Conservation (phyloP, 2,888 invertebrate genomes). For the Emesis furor region DNA sequence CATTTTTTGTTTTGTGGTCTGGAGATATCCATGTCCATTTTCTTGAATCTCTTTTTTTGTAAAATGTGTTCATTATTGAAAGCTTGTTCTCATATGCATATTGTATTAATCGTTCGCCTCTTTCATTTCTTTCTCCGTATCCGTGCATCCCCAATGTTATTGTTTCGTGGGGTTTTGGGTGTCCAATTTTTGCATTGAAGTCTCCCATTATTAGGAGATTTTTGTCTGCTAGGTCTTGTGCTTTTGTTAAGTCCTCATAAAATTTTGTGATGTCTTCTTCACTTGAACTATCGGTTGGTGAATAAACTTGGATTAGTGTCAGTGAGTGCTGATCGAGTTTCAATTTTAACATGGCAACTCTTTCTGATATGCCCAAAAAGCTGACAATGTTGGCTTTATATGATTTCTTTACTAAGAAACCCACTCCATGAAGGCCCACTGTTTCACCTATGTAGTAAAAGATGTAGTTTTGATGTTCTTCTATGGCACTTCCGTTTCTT, state of each 20-base stretch:
- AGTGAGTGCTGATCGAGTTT: not conserved
- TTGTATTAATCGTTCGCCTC: conserved; percentile 52
- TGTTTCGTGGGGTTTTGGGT: conserved; percentile 39
- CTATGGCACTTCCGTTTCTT: conserved; percentile 23
- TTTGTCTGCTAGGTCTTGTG: conserved; percentile 19
- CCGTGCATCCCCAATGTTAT: conserved; percentile 47
- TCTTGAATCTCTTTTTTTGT: not conserved
- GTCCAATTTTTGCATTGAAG: conserved; percentile 52
- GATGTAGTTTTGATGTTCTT: conserved; percentile 29
- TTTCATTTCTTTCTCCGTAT: conserved; percentile 42
- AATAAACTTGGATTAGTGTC: conserved; percentile 45
- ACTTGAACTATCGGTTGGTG: conserved; percentile 47
- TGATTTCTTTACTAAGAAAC: conserved; percentile 27
- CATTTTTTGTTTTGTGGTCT: conserved; percentile 22
- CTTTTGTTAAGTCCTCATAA: conserved; percentile 37
- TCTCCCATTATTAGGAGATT: not conserved
- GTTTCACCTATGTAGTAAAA: conserved; percentile 35
- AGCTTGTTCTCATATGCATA: conserved; percentile 55
- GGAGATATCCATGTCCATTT: conserved; percentile 10
- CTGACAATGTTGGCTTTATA: conserved; percentile 26
- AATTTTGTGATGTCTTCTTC: conserved; percentile 44
- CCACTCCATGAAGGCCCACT: conserved; percentile 26
- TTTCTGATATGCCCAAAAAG: conserved; percentile 35
- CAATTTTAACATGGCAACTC: not conserved
- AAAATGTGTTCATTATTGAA: conserved; percentile 50